Evolutionary conservation across 2,113 vertebrate species (phyloP).

Genomic region (Thermophis baileyi): DNA sequence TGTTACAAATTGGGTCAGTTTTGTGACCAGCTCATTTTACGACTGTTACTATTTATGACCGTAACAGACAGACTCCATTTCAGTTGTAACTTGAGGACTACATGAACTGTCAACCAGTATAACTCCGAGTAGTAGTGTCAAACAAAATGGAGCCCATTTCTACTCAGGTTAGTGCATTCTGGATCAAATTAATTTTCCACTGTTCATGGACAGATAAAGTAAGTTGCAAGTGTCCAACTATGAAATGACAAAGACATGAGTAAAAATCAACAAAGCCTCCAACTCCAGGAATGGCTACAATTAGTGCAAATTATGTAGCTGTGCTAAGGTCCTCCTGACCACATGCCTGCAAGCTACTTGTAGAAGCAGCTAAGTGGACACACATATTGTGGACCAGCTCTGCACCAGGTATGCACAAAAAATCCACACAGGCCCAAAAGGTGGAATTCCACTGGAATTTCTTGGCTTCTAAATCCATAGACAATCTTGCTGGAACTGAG

Average conservation of each 20-base stretch:
- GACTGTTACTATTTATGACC: not conserved
- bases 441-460: not conserved
- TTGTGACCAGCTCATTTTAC: not conserved
- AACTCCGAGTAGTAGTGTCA: not conserved
- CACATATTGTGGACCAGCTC: not conserved
- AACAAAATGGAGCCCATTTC: not conserved
- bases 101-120: not conserved
- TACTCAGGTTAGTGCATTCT: not conserved
- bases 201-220: not conserved
- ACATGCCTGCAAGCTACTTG: not conserved
- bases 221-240: not conserved
- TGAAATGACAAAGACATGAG: not conserved
- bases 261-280: not conserved
- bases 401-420: not conserved
- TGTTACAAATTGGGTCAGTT: not conserved
- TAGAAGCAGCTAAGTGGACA: not conserved
- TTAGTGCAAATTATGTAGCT: not conserved
- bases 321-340: not conserved
- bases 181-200: not conserved
- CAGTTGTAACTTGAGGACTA: not conserved
- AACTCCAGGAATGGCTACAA: not conserved
- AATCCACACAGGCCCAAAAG: not conserved
- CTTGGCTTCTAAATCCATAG: not conserved
- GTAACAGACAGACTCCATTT: not conserved
- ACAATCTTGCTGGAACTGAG: not conserved